phyloP scores from a whole-genome alignment of 1,140 invertebrate genomes.

The Diploscapter pachys region DNA sequence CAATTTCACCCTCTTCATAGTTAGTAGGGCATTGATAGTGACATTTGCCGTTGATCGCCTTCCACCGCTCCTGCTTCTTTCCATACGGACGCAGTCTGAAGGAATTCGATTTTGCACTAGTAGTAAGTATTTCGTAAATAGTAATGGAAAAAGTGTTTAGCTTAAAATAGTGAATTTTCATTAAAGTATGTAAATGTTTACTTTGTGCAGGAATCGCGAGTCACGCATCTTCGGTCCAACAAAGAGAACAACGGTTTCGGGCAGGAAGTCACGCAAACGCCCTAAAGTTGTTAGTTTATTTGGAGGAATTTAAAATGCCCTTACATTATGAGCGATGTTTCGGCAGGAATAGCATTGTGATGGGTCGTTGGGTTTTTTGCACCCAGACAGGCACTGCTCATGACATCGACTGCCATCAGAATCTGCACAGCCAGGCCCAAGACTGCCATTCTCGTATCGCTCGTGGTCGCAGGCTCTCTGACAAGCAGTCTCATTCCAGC shows the following conservation, averaged over 20 bases:
- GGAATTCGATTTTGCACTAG: too few species aligned
- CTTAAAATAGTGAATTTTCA: too few species aligned
- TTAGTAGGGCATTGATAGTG: conserved; percentile 73
- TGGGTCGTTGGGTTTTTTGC: conserved; percentile 64
- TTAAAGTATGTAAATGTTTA: too few species aligned
- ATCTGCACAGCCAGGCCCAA: conserved; percentile 55
- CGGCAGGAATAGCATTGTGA: conserved; percentile 73
- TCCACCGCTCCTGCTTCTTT: conserved; percentile 44
- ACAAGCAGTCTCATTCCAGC: too few species aligned
- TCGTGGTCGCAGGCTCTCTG: too few species aligned
- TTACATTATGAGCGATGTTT: conserved; percentile 64
- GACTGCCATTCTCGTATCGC: too few species aligned
- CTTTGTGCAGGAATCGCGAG: conserved; percentile 69
- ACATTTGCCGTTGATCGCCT: conserved; percentile 63
- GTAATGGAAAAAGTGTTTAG: too few species aligned
- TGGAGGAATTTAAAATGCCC: conserved; percentile 28
- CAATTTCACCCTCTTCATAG: conserved; percentile 64
- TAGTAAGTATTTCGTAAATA: too few species aligned
- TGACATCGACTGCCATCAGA: conserved; percentile 65
- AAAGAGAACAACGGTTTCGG: conserved; percentile 69
- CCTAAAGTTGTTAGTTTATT: conserved; percentile 34
- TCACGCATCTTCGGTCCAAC: conserved; percentile 71
- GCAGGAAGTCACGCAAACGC: conserved; percentile 70
- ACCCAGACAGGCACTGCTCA: conserved; percentile 76
- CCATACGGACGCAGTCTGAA: conserved; percentile 54